Conservation (phyloP, 1,140 invertebrate genomes). For the Atopsyche davidsoni region DNA sequence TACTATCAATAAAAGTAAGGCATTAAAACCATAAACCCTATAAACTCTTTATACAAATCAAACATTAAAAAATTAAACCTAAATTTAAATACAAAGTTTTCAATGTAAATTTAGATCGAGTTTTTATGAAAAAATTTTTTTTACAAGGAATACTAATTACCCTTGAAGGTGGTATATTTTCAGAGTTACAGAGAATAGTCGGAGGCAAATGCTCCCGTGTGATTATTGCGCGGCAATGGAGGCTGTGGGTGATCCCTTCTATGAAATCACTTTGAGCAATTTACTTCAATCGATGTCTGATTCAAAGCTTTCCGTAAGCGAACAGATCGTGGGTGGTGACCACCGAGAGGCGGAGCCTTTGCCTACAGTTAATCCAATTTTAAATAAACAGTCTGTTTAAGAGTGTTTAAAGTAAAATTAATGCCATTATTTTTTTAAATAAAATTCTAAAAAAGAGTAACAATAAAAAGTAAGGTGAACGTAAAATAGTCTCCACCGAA, state of each 20-base stretch:
- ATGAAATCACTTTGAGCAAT: slow-evolving; percentile 15
- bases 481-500: too few relatives aligned
- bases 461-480: too few relatives aligned
- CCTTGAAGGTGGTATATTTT: neutral
- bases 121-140: neutral
- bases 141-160: neutral
- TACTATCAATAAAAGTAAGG: too few relatives aligned
- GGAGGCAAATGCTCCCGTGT: neutral
- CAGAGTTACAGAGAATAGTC: neutral
- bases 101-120: neutral
- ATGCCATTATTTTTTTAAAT: too few relatives aligned
- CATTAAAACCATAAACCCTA: too few relatives aligned
- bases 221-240: neutral
- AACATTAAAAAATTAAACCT: neutral
- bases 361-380: slow-evolving; percentile 2
- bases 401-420: neutral
- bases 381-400: neutral
- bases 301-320: slow-evolving; percentile 4
- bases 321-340: neutral
- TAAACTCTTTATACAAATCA: too few relatives aligned
- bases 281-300: neutral
- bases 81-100: neutral
- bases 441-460: too few relatives aligned
- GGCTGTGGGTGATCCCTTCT: neutral
- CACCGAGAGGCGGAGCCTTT: neutral